Evolutionary conservation across 2,888 invertebrate species (phyloP).

Genomic region (Ophion slaviceki): DNA sequence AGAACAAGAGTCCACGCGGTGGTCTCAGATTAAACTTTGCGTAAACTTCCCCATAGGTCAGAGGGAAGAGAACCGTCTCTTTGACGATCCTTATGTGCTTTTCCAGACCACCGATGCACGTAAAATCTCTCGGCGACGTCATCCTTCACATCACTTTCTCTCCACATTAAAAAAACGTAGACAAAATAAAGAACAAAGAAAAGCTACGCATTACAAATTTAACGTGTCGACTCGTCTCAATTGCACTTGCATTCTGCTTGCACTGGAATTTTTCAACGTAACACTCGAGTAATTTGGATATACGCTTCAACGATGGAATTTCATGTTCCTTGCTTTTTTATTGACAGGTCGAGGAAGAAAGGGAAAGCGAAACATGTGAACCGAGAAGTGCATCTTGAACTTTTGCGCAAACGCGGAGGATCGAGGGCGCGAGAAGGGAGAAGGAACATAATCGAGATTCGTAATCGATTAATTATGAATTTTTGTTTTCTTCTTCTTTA

Average conservation of each 20-base stretch:
- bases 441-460: constrained; percentile 10
- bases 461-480: constrained; percentile 72
- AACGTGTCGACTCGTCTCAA: constrained; percentile 37
- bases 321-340: constrained; percentile 72
- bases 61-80: constrained; percentile 95
- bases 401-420: constrained; percentile 11
- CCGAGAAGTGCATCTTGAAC: constrained; percentile 41
- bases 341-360: constrained; percentile 48
- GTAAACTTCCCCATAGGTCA: constrained; percentile 95
- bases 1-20: constrained; percentile 94
- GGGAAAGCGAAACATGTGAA: constrained; percentile 56
- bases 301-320: constrained; percentile 74
- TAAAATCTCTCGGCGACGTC: constrained; percentile 78
- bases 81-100: constrained; percentile 93
- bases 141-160: constrained; percentile 65
- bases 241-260: constrained; percentile 52
- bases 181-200: constrained; percentile 49
- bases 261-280: constrained; percentile 75
- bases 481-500: constrained; percentile 72
- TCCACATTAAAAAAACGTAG: constrained; percentile 24
- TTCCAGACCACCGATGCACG: constrained; percentile 91
- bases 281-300: constrained; percentile 57
- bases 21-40: constrained; percentile 92
- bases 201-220: constrained; percentile 38
- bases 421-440: not conserved